A percentile compares a stretch with the other conserved stretches of the same genome.
Conservation (phyloP, 2,888 invertebrate species). For the Theodoxus fluviatilis region DNA sequence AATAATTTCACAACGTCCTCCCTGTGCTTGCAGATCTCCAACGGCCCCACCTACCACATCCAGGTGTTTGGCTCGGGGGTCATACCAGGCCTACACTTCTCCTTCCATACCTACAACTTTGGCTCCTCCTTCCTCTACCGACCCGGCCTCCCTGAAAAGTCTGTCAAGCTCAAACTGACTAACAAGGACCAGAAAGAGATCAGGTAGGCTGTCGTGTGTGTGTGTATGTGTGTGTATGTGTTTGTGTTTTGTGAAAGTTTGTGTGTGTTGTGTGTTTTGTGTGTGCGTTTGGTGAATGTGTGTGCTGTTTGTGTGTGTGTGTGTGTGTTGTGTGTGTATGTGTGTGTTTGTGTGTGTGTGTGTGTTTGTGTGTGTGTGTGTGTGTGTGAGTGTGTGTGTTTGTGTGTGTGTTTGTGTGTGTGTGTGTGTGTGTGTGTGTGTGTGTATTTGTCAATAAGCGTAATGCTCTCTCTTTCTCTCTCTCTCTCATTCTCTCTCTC, state of each 20-base stretch:
- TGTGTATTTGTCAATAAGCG: too few relatives aligned
- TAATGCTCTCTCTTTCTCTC: too few relatives aligned
- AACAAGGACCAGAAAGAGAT: constrained; percentile 64
- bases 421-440: too few relatives aligned
- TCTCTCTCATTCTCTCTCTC: too few relatives aligned
- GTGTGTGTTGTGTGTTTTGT: too few relatives aligned
- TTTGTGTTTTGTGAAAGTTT: background rate
- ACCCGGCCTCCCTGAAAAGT: constrained; percentile 55
- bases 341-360: background rate
- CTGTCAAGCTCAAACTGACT: constrained; percentile 52
- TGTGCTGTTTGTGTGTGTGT: too few relatives aligned
- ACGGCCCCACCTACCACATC: constrained; percentile 74
- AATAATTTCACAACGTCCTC: background rate
- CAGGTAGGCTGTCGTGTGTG: constrained; percentile 43
- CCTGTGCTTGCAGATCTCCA: constrained; percentile 69
- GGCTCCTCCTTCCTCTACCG: constrained; percentile 71
- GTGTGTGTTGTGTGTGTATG: background rate
- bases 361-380: background rate
- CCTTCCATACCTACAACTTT: constrained; percentile 73
- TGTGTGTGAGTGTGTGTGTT: background rate
- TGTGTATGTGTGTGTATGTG: background rate
- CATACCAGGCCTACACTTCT: constrained; percentile 72
- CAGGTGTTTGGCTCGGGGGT: constrained; percentile 71
- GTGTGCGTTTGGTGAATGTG: too few relatives aligned
- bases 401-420: too few relatives aligned